A percentile compares a stretch with the other conserved stretches of the same genome.
phyloP scores from a whole-genome alignment of 2,113 vertebrate species.

The Ondatra zibethicus region DNA sequence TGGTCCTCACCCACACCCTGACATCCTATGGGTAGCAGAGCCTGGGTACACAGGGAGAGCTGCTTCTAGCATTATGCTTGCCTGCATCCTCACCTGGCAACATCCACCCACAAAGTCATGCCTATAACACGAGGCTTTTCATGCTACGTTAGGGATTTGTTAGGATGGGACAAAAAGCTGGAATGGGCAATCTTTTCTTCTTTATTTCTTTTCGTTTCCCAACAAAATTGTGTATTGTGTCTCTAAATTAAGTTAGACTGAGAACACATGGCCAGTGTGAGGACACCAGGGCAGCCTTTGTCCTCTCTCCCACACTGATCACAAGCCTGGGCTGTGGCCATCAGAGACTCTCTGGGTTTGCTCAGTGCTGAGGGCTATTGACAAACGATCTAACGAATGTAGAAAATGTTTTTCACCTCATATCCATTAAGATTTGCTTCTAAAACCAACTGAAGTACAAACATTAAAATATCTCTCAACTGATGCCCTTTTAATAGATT shows the following conservation, averaged over 20 bases:
- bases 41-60: background rate
- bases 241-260: background rate
- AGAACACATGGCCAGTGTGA: background rate
- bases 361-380: background rate
- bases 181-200: background rate
- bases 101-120: background rate
- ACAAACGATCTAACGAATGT: background rate
- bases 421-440: background rate
- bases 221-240: conserved; percentile 21
- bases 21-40: background rate
- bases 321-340: background rate
- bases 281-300: rapidly evolving
- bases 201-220: background rate
- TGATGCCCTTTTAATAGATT: background rate
- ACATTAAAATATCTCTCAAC: conserved; percentile 23
- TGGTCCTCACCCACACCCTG: too few relatives aligned
- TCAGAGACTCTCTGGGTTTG: background rate
- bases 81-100: background rate
- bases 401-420: background rate
- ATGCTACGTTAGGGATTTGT: background rate
- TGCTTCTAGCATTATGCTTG: background rate
- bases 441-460: conserved; percentile 22
- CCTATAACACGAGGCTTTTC: background rate
- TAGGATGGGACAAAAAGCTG: background rate
- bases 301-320: background rate